These are phyloP conservation scores for Dicycla oo DNA, from an alignment of 2,888 invertebrate genomes.

Conservation along the genomic window DNA sequence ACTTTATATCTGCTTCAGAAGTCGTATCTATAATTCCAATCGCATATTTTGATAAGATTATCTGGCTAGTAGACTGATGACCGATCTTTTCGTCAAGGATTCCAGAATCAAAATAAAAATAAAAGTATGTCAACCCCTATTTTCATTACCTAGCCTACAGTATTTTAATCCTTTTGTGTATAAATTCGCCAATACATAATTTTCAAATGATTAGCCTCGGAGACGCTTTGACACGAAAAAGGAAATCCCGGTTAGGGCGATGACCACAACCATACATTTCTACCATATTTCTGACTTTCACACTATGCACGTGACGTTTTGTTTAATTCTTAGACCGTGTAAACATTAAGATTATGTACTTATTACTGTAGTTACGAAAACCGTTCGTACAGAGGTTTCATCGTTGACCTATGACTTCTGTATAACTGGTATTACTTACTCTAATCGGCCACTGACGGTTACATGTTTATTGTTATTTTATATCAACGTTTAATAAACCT, in stretches of 20 bases:
- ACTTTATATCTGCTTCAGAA: conserved; percentile 11
- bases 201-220: conserved; percentile 2
- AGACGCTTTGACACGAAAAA: conserved; percentile 6
- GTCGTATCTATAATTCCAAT: conserved; percentile 34
- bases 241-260: conserved; percentile 31
- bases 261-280: conserved; percentile 17
- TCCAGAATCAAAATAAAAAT: too few species aligned
- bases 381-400: conserved; percentile 29
- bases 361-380: conserved; percentile 22
- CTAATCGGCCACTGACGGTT: conserved; percentile 13
- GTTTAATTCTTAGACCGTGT: conserved; percentile 49
- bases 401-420: conserved; percentile 49
- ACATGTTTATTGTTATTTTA: conserved; percentile 22
- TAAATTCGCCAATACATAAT: neutral
- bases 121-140: conserved; percentile 4
- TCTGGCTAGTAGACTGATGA: neutral
- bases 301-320: conserved; percentile 14
- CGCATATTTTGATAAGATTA: conserved; percentile 38
- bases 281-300: conserved; percentile 35
- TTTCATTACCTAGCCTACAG: neutral
- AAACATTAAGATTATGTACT: conserved; percentile 20
- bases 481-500: neutral
- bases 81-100: conserved; percentile 4
- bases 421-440: conserved; percentile 42
- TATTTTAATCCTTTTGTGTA: neutral